Evolutionary conservation across 1,140 invertebrate species (phyloP).

Genomic region (Drosophila parvula): DNA sequence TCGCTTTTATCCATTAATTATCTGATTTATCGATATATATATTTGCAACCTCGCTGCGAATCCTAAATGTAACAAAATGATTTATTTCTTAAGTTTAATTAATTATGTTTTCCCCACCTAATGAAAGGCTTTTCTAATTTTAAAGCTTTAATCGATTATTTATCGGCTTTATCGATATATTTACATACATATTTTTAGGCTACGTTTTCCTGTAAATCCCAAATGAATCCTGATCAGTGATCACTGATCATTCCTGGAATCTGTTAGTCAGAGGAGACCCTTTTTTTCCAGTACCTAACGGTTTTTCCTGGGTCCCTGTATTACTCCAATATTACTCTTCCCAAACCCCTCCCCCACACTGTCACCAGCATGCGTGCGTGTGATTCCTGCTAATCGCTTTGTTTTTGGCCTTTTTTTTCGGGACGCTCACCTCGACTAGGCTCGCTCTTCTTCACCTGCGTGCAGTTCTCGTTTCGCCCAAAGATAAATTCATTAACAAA

Average conservation of each 20-base stretch:
- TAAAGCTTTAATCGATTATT: neutral
- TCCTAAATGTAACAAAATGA: too few species aligned
- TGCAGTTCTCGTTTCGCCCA: constrained; percentile 31
- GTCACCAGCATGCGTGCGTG: constrained; percentile 1
- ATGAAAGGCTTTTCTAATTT: neutral
- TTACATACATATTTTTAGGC: too few species aligned
- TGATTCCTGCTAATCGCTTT: constrained; percentile 23
- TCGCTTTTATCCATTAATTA: neutral
- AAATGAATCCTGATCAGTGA: neutral
- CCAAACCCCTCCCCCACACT: neutral
- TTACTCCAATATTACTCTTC: neutral
- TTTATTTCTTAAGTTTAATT: too few species aligned
- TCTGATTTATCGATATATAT: neutral
- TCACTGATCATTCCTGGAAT: neutral
- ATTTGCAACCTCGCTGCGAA: too few species aligned
- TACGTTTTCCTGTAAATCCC: neutral
- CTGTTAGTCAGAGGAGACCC: too few species aligned
- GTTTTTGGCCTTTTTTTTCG: constrained; percentile 14
- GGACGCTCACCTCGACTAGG: neutral
- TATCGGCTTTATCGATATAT: neutral
- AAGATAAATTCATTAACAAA: constrained; percentile 46
- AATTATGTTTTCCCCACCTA: neutral
- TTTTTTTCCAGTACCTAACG: constrained; percentile 1
- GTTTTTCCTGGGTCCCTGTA: neutral
- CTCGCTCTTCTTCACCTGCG: constrained; percentile 8